A percentile compares a stretch with the other conserved stretches of the same genome.
Evolutionary conservation across 2,888 invertebrate species (phyloP).

Genomic region (Stomorhina lunata): DNA sequence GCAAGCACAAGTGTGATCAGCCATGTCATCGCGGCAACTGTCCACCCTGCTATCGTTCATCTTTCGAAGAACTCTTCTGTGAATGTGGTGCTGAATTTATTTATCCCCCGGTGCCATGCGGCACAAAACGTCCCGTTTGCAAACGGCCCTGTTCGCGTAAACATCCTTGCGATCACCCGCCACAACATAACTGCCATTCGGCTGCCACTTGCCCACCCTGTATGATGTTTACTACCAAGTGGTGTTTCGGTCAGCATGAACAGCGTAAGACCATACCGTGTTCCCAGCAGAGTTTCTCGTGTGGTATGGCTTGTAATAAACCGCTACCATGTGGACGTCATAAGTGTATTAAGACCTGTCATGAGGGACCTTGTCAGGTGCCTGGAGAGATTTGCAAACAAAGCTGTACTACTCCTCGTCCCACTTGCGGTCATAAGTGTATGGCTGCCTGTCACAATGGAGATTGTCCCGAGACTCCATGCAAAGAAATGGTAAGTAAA

Average conservation of each 20-base stretch:
- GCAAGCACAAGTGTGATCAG: constrained; percentile 92
- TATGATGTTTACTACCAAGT: constrained; percentile 90
- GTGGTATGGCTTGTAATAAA: constrained; percentile 92
- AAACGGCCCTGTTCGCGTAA: constrained; percentile 86
- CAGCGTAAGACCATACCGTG: constrained; percentile 91
- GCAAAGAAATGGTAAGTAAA: constrained; percentile 85
- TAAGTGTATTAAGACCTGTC: constrained; percentile 90
- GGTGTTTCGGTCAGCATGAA: constrained; percentile 91
- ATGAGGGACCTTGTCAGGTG: constrained; percentile 86
- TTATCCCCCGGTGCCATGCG: constrained; percentile 96
- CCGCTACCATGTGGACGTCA: constrained; percentile 91
- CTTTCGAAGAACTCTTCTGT: constrained; percentile 94
- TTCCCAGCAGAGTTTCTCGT: constrained; percentile 88
- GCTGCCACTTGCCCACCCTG: constrained; percentile 89
- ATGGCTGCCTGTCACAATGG: constrained; percentile 90
- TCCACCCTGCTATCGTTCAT: constrained; percentile 87
- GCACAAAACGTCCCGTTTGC: constrained; percentile 92
- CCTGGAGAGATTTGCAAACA: constrained; percentile 87
- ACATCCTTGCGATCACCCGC: constrained; percentile 90
- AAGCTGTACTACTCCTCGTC: constrained; percentile 86
- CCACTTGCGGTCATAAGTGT: constrained; percentile 92
- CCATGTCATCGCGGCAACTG: constrained; percentile 94
- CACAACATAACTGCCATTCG: constrained; percentile 91
- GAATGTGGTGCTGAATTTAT: constrained; percentile 93
- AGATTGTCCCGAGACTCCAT: constrained; percentile 85